Conservation (phyloP, 1,140 invertebrate genomes). For the Trichomalopsis sarcophagae region DNA sequence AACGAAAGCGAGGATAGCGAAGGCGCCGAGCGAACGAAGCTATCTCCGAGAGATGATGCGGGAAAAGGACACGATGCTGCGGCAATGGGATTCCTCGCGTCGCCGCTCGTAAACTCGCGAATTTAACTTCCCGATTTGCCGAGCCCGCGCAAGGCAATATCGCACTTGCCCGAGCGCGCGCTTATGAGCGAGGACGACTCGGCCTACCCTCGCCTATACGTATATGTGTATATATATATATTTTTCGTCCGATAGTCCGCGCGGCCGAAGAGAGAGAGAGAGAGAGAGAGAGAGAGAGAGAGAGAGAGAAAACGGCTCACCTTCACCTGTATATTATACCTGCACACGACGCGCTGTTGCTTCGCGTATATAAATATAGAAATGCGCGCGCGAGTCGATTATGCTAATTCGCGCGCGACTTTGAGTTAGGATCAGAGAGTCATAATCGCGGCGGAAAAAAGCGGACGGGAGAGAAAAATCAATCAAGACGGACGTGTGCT, state of each 20-base stretch:
- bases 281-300: neutral
- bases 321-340: conserved; percentile 24
- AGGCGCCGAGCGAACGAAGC: conserved; percentile 42
- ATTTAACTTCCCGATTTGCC: conserved; percentile 55
- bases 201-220: neutral
- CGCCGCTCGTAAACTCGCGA: conserved; percentile 62
- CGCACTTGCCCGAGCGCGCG: conserved; percentile 5
- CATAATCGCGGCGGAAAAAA: conserved; percentile 4
- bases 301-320: conserved; percentile 22
- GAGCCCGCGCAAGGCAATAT: neutral
- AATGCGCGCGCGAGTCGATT: conserved; percentile 11
- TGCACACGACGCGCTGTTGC: neutral
- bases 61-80: conserved; percentile 43
- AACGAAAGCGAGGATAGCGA: neutral
- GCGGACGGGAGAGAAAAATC: conserved; percentile 14
- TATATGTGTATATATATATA: conserved; percentile 26
- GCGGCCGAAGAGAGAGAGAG: neutral
- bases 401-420: conserved; percentile 32
- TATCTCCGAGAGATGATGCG: conserved; percentile 19
- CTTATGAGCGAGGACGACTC: conserved; percentile 13
- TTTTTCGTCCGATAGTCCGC: neutral
- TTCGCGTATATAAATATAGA: neutral
- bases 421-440: conserved; percentile 14
- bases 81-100: conserved; percentile 51
- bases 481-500: neutral